A percentile compares a stretch with the other conserved stretches of the same genome.
Evolutionary conservation across 2,113 vertebrate genomes (phyloP).

Genomic region (Dunckerocampus dactyliophorus): DNA sequence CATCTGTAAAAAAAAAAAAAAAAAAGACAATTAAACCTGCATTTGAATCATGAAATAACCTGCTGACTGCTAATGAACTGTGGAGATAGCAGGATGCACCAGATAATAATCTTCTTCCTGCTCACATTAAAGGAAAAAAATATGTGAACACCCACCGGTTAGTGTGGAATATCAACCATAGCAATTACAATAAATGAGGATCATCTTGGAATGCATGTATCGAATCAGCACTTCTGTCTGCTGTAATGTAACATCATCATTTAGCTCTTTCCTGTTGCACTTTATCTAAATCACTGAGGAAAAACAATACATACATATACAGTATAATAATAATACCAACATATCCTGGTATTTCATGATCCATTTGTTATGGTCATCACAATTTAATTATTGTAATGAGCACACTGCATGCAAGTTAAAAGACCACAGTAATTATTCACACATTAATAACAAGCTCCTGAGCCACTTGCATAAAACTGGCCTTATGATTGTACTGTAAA

Average conservation of each 20-base stretch:
- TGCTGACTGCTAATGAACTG: conserved; percentile 60
- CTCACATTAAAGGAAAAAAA: conserved; percentile 13
- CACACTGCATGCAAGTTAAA: conserved; percentile 4
- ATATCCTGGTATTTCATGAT: conserved; percentile 15
- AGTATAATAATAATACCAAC: background rate
- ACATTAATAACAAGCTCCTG: conserved; percentile 35
- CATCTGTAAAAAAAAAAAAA: conserved; percentile 43
- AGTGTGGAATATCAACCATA: conserved; percentile 25
- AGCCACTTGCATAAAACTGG: conserved; percentile 44
- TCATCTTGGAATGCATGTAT: conserved; percentile 38
- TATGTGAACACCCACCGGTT: conserved; percentile 34
- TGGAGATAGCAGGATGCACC: conserved; percentile 37
- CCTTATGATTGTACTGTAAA: conserved; percentile 44
- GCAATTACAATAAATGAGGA: conserved; percentile 41
- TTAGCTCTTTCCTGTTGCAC: background rate
- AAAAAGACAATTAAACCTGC: conserved; percentile 43
- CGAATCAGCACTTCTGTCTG: conserved; percentile 21
- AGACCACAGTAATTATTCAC: conserved; percentile 49
- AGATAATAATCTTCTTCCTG: conserved; percentile 45
- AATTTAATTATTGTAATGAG: conserved; percentile 41
- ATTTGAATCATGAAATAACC: conserved; percentile 45
- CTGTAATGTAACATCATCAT: conserved; percentile 16
- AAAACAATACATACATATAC: background rate
- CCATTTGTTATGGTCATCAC: background rate
- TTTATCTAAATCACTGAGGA: background rate